Evolutionary conservation across 2,797 vertebrate species (phyloP).

Genomic region (Pangasius krempfi): DNA sequence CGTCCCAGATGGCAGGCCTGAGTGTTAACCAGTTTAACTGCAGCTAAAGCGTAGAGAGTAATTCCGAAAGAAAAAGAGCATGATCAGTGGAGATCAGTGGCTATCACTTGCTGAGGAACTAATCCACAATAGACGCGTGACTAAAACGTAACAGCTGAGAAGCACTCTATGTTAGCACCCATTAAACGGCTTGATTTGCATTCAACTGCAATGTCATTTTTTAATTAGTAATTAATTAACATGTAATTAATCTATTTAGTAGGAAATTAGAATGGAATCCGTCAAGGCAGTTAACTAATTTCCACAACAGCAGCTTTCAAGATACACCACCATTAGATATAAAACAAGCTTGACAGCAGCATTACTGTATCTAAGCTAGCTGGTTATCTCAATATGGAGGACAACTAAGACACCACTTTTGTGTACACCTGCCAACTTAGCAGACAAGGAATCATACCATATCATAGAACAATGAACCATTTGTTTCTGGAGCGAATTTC

Average conservation of each 20-base stretch:
- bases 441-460: neutral
- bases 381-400: neutral
- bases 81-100: neutral
- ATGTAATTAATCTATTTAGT: neutral
- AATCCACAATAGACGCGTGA: constrained; percentile 14
- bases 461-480: neutral
- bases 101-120: constrained; percentile 32
- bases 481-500: neutral
- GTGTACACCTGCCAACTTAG: neutral
- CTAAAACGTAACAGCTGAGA: neutral
- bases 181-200: neutral
- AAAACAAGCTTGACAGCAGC: neutral
- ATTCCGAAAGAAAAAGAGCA: constrained; percentile 5
- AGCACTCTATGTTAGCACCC: neutral
- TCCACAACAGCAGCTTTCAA: neutral
- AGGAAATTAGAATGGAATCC: neutral
- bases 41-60: neutral
- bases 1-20: constrained; percentile 32
- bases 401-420: neutral
- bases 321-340: neutral
- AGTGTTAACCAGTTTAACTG: constrained; percentile 38
- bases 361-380: neutral
- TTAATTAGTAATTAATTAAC: neutral
- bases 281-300: neutral
- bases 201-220: neutral